phyloP scores from a whole-genome alignment of 2,888 invertebrate species.

The Zygogramma bicolorata region DNA sequence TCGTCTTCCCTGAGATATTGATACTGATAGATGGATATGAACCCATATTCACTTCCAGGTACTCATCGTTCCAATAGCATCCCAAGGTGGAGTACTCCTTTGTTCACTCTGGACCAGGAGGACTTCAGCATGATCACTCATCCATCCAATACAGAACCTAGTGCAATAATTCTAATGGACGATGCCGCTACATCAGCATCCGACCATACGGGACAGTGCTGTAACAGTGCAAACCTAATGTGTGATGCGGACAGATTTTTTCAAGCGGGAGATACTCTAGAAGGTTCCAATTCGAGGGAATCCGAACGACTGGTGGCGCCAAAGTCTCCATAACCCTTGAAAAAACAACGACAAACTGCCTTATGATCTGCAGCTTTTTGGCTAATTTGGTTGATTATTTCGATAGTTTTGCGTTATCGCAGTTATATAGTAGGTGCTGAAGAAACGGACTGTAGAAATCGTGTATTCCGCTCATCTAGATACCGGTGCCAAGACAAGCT shows the following conservation, averaged over 20 bases:
- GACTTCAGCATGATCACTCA: slow-evolving; percentile 95
- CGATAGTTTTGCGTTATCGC: slow-evolving; percentile 1
- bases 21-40: no score
- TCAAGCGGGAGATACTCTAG: slow-evolving; percentile 73
- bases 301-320: slow-evolving; percentile 58
- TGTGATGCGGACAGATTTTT: slow-evolving; percentile 74
- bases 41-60: slow-evolving; percentile 41
- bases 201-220: slow-evolving; percentile 62
- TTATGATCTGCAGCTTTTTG: slow-evolving; percentile 35
- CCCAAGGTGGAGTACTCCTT: slow-evolving; percentile 86
- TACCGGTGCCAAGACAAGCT: slow-evolving; percentile 59
- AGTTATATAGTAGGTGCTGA: slow-evolving; percentile 63
- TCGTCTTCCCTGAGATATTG: no score
- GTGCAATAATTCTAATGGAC: slow-evolving; percentile 85
- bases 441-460: slow-evolving; percentile 51
- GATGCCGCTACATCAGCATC: slow-evolving; percentile 60
- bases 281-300: slow-evolving; percentile 62
- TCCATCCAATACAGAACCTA: slow-evolving; percentile 73
- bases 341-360: slow-evolving; percentile 55
- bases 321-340: slow-evolving; percentile 59
- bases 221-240: slow-evolving; percentile 64
- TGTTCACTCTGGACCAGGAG: slow-evolving; percentile 89
- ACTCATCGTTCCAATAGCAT: slow-evolving; percentile 72
- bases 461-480: slow-evolving; percentile 25
- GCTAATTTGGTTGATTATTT: slow-evolving; percentile 29